Evolutionary conservation across 1,140 invertebrate species (phyloP).

Genomic region (Lepidurus couesii): DNA sequence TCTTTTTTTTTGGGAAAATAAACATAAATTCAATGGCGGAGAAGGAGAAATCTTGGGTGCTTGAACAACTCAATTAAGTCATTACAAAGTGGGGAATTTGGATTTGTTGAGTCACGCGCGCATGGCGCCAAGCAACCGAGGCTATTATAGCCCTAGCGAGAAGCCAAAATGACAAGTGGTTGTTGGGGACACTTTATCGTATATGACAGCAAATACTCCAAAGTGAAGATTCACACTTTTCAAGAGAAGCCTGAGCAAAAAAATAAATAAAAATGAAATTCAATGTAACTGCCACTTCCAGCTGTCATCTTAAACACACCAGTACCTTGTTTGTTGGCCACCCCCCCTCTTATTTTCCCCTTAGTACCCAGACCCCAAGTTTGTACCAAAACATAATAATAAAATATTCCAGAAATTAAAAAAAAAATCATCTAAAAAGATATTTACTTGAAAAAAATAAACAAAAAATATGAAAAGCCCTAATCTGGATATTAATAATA

Average conservation of each 20-base stretch:
- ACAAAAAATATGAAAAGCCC: neutral
- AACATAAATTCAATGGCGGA: neutral
- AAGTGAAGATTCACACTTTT: slow-evolving; percentile 4
- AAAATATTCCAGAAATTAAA: no score
- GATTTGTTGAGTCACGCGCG: slow-evolving; percentile 14
- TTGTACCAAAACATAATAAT: neutral
- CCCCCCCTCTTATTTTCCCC: no score
- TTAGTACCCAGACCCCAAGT: neutral
- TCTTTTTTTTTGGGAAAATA: neutral
- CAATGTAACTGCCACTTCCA: neutral
- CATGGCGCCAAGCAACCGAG: neutral
- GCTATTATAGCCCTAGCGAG: neutral
- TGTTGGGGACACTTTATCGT: slow-evolving; percentile 18
- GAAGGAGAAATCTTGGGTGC: neutral
- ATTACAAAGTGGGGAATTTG: neutral
- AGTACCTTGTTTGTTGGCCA: no score
- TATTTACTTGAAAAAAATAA: neutral
- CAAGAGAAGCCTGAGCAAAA: neutral
- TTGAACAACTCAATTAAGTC: slow-evolving; percentile 11
- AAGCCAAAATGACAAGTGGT: slow-evolving; percentile 4
- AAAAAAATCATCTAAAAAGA: no score
- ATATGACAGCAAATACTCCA: slow-evolving; percentile 7
- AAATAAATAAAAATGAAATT: neutral
- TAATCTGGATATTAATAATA: neutral
- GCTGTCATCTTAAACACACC: neutral